These are phyloP conservation scores for Anorthoa munda DNA, from an alignment of 2,888 invertebrate species.

Conservation along the genomic window DNA sequence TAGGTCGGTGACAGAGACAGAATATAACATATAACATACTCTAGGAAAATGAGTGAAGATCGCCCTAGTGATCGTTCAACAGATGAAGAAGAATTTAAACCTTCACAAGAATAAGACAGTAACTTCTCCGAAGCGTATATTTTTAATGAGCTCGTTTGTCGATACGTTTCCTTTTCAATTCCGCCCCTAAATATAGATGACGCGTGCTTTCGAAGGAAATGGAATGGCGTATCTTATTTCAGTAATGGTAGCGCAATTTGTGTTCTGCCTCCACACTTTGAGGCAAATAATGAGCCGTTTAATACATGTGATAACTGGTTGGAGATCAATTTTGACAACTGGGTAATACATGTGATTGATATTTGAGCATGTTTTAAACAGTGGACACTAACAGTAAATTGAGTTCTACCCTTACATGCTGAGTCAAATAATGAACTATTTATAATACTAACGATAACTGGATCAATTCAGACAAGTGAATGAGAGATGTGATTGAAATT, in stretches of 20 bases:
- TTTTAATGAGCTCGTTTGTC: slow-evolving; percentile 74
- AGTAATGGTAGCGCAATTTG: slow-evolving; percentile 26
- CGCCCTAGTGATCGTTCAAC: slow-evolving; percentile 36
- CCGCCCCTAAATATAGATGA: slow-evolving; percentile 50
- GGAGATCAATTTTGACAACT: not conserved
- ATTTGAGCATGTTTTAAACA: not conserved
- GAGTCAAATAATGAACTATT: too few relatives aligned
- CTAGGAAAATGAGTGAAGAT: slow-evolving; percentile 14
- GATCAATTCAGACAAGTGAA: not conserved
- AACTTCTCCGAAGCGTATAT: slow-evolving; percentile 64
- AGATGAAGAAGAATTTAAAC: slow-evolving; percentile 42
- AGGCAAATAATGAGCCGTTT: slow-evolving; percentile 20
- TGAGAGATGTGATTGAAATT: not conserved
- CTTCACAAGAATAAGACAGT: slow-evolving; percentile 58
- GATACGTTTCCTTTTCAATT: slow-evolving; percentile 58
- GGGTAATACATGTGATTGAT: not conserved
- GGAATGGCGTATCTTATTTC: slow-evolving; percentile 29
- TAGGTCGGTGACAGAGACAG: too few relatives aligned
- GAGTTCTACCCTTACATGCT: too few relatives aligned
- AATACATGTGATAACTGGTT: not conserved
- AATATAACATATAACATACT: too few relatives aligned
- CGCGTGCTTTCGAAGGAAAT: slow-evolving; percentile 26
- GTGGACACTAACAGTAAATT: too few relatives aligned
- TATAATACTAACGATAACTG: not conserved
- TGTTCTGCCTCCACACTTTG: not conserved